These are phyloP conservation scores for Leucoraja erinaceus DNA, from an alignment of 2,113 vertebrate species.

Conservation along the genomic window DNA sequence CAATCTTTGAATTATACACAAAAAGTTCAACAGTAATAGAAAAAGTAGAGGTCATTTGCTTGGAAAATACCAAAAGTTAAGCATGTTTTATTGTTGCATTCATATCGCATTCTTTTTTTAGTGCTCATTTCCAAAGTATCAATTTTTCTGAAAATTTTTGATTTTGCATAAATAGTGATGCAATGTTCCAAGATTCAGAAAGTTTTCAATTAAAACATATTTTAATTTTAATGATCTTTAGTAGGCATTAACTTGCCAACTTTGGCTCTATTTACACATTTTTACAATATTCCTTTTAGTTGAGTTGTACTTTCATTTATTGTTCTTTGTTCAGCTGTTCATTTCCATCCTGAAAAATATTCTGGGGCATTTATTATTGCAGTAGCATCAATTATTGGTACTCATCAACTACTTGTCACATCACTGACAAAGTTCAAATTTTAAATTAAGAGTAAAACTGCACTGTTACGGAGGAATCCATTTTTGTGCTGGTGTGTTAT, in stretches of 20 bases:
- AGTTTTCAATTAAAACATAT: too few relatives aligned
- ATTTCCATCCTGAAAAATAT: not conserved
- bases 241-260: not conserved
- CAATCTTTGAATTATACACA: not conserved
- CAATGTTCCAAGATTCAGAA: not conserved
- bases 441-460: not conserved
- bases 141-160: not conserved
- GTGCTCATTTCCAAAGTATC: not conserved
- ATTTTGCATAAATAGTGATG: not conserved
- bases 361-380: not conserved
- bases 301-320: not conserved
- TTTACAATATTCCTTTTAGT: not conserved
- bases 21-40: not conserved
- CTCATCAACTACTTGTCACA: not conserved
- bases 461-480: not conserved
- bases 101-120: not conserved
- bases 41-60: not conserved
- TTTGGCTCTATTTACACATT: not conserved
- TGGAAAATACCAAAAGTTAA: not conserved
- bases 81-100: not conserved
- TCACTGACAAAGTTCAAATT: not conserved
- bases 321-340: not conserved
- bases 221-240: not conserved
- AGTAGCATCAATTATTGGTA: not conserved
- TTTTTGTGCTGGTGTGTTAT: not conserved